These are phyloP conservation scores for Rambutsinella grinnellia DNA, from an alignment of 2,888 invertebrate genomes.

Conservation along the genomic window DNA sequence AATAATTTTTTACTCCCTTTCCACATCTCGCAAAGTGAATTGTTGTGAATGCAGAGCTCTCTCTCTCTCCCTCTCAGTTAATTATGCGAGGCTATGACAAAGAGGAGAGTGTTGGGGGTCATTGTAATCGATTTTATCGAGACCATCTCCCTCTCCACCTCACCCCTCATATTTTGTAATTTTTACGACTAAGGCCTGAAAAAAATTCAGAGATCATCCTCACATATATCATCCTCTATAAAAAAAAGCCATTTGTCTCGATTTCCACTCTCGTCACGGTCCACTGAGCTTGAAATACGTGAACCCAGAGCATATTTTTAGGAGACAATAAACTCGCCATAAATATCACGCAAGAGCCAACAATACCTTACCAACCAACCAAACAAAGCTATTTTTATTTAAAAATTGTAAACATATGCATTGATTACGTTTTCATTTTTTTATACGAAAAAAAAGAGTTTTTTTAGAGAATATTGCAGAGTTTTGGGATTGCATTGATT, in stretches of 20 bases:
- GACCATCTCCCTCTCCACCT: constrained; percentile 11
- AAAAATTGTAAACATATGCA: not conserved
- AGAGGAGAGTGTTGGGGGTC: constrained; percentile 48
- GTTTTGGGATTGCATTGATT: constrained; percentile 13
- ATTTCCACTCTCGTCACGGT: too few species aligned
- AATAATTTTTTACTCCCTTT: not conserved
- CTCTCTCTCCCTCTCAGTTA: not conserved
- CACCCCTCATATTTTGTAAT: not conserved
- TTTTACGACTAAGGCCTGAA: too few species aligned
- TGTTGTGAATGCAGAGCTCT: not conserved
- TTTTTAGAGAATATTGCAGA: constrained; percentile 5
- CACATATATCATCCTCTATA: not conserved
- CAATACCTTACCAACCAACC: too few species aligned
- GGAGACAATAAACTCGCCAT: too few species aligned
- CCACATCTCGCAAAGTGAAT: not conserved
- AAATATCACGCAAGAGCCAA: too few species aligned
- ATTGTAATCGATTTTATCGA: too few species aligned
- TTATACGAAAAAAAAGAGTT: constrained; percentile 14
- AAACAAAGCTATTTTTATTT: too few species aligned
- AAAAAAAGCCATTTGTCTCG: too few species aligned
- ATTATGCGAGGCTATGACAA: not conserved
- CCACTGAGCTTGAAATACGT: too few species aligned
- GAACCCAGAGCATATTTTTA: too few species aligned
- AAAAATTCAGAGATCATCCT: too few species aligned
- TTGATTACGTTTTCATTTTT: not conserved